A percentile compares a stretch with the other conserved stretches of the same genome.
Evolutionary conservation across 2,797 vertebrate genomes (phyloP).

Genomic region (Crocidura indochinensis): DNA sequence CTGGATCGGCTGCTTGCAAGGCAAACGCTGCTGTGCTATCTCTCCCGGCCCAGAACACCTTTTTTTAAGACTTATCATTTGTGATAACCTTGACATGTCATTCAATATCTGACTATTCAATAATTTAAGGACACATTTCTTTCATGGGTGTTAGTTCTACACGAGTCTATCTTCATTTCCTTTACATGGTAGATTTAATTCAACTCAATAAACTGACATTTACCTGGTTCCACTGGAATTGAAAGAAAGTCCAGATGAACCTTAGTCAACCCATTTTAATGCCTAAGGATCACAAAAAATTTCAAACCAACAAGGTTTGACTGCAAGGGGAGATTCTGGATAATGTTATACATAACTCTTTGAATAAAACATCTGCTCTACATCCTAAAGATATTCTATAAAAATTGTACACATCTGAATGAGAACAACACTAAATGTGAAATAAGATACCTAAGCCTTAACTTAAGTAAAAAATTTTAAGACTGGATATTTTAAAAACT

Average conservation of each 20-base stretch:
- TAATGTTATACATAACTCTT: conserved; percentile 6
- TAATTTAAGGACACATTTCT: conserved; percentile 6
- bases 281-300: conserved; percentile 33
- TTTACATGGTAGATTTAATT: conserved; percentile 11
- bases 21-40: no score
- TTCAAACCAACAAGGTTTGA: conserved; percentile 41
- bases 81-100: neutral
- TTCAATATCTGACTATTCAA: neutral
- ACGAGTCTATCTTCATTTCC: neutral
- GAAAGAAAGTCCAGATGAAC: conserved; percentile 43
- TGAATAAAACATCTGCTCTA: neutral
- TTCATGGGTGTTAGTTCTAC: conserved; percentile 20
- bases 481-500: neutral
- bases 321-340: neutral
- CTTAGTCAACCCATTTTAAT: conserved; percentile 38
- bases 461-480: conserved; percentile 11
- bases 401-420: neutral
- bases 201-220: conserved; percentile 48
- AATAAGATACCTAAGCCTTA: conserved; percentile 35
- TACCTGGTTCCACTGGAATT: conserved; percentile 2
- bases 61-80: conserved; percentile 38
- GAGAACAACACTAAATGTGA: conserved; percentile 36
- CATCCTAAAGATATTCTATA: neutral
- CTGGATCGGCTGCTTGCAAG: no score
- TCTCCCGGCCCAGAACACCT: conserved; percentile 6